Evolutionary conservation across 2,888 invertebrate species (phyloP), one percentile per base, ranked within the genome.

Genomic region (Andrena haemorrhoa): DNA sequence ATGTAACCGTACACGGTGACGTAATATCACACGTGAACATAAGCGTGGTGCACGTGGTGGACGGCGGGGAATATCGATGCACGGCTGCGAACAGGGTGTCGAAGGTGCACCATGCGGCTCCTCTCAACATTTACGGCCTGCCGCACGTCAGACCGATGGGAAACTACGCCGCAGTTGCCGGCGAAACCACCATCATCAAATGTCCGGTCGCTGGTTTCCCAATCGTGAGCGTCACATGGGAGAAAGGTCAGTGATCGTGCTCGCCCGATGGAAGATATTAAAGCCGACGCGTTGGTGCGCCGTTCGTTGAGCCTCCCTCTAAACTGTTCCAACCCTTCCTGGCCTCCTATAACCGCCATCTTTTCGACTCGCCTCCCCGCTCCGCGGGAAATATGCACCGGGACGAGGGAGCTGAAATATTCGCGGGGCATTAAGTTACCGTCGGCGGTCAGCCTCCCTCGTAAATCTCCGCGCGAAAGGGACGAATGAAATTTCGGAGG

Each of bases 21-120:
- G 98, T 98, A 83, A 98, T 98, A 94, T 98, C 98, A 92, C 98
- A 98, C 95, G 97, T 98, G 86, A 98, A 98, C 95, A 96, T 98
- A 91, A 97, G 97, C 90, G 96, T 97, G 84, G 96, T 98, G 83
- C 97, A 97, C 90, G 97, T 97, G 88, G 98, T 98, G 95, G 98
- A 98, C 94, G 98, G 98, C 79, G 98, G 98, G 33, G 97, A 98
- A 91, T 98, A 98, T 93, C 96, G 97, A 51, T 98, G 98, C 92
- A 96, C 96, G 29, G 98, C 98, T 1, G 96, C 96, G 88, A 98
- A 98, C 93, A 95, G 96, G 70, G 97, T 98, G 75, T 97, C 98
- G 65, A 96, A 96, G 94, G 96, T 97, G 12, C 95, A 96, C 64
- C 98, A 98, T 92, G 97, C 97, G 79, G 98, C 98, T 20, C 95